A percentile compares a stretch with the other conserved stretches of the same genome.
Conservation (phyloP, 1,140 invertebrate species). For the Lycorma delicatula region DNA sequence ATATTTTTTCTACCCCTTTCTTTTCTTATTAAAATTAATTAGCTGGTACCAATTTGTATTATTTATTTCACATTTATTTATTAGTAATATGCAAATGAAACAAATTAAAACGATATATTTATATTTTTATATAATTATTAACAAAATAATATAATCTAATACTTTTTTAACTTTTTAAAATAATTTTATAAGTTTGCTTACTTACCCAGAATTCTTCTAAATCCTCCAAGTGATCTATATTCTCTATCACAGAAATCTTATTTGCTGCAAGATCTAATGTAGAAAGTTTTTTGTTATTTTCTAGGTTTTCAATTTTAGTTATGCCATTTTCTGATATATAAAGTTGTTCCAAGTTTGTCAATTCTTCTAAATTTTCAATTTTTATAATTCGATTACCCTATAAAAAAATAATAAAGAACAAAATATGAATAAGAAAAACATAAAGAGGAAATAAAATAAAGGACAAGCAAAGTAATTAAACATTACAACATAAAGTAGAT, state of each 20-base stretch:
- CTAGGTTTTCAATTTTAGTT: constrained; percentile 60
- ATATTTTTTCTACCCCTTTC: too few relatives aligned
- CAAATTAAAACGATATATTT: too few relatives aligned
- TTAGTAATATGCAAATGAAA: too few relatives aligned
- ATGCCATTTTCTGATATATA: constrained; percentile 95
- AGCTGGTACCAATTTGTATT: too few relatives aligned
- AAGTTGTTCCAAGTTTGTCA: constrained; percentile 72
- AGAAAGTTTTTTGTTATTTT: constrained; percentile 58
- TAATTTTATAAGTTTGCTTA: too few relatives aligned
- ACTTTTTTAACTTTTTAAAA: too few relatives aligned
- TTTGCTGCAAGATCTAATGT: constrained; percentile 90
- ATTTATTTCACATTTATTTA: too few relatives aligned
- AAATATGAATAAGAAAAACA: constrained; percentile 10
- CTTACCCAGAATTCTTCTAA: constrained; percentile 93
- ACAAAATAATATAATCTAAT: too few relatives aligned
- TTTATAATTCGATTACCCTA: constrained; percentile 76
- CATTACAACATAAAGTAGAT: too few relatives aligned
- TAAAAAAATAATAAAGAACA: constrained; percentile 24
- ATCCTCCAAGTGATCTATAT: constrained; percentile 61
- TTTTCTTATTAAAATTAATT: too few relatives aligned
- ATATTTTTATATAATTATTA: too few relatives aligned
- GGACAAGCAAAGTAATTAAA: background rate
- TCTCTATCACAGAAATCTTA: constrained; percentile 71
- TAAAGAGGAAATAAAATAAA: constrained; percentile 16
- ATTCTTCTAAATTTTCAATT: constrained; percentile 74